Base-by-base conservation (phyloP, 2,113 vertebrate genomes). In the Neomonachus schauinslandi region DNA sequence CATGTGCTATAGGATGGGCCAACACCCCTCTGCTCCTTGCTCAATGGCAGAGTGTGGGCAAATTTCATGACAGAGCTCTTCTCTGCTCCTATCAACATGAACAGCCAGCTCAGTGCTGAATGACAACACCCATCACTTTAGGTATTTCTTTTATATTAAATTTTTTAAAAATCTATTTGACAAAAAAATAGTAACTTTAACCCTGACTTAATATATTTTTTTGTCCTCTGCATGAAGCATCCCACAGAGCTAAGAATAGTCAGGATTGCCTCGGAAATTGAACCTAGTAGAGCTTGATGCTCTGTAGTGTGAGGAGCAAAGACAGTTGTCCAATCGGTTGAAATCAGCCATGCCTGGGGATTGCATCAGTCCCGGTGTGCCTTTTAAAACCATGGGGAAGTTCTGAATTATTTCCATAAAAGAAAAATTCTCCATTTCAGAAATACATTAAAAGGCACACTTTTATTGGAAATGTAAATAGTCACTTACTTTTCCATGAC, bases 401-500 rank as follows among this genome's bases (percentile, higher is more conserved):
- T 51, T 91, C 1, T 89, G 42, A 79, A 46, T 82, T 92, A 87
- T 89, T 94, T 88, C 92, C 76, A 57, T 19, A 24, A 28, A 81
- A 91, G 39, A 79, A 95, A 86, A 94, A 28, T 36, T 4, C 59
- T 91, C 61, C 53, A n/a, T 46, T 88, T 92, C 67, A 74, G n/a
- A 95, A 96, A 65, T 71, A 18, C 21, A 90, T 74, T 77, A 55
- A 95, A 89, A 95, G 71, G 24, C 39, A 96, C 24, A 69, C 24
- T 86, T 90, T 65, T n/a, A 87, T n/a, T 59, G 1, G 90, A 91
- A 92, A 95, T 36, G 87, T 71, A 89, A 95, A 96, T 33, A 96
- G 81, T 51, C 79, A 86, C 59, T 91, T 77, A 51, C 69, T 94
- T 97, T 86, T 94, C 72, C 74, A 85, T 22, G 89, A 92, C 10